Base-by-base conservation (phyloP, 1,140 invertebrate species). In the Augochlora pura region DNA sequence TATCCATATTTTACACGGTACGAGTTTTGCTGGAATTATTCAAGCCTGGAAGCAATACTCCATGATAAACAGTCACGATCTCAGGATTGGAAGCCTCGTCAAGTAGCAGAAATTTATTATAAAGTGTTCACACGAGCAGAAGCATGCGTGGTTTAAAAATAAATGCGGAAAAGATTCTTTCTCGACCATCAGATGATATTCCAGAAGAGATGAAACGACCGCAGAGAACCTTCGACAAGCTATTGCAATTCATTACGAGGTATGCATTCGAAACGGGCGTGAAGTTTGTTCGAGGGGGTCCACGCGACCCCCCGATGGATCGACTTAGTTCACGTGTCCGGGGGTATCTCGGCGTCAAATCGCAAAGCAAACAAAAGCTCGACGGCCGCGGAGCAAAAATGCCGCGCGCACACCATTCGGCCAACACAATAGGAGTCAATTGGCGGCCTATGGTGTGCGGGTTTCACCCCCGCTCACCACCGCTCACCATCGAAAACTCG, bases 351-450 rank as follows among this genome's bases (percentile, higher is more conserved):
- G 38, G 32, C 21, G 39, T 49, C 23, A 38, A 69, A 62, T 73
- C 68, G 18, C 76, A 67, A 21, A 16, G 23, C 71, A 52, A 75
- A 80, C 71, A 66, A 80, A 62, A 60, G 42, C 39, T 2, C n/a
- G 18, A 16, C 4, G 14, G 42, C 49, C 25, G 46, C 23, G 21
- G 68, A 74, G 60, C 66, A 72, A 85, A 86, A 86, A 78, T 86
- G 82, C 57, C 60, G 16, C 77, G 80, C 57, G 18, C 39, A 77
- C 27, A 77, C 27, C 71, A 59, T 71, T 60, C 73, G 14, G 21
- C 39, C 70, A 77, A 86, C 85, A 86, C 85, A 86, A 86, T 86
- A 70, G 81, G 60, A 77, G 85, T 86, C 85, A 86, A 86, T 86
- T 86, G 85, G 65, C 66, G 66, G 69, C 59, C 79, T 70, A 59